phyloP scores from a whole-genome alignment of 2,888 invertebrate species.

The Slavum lentiscoides region DNA sequence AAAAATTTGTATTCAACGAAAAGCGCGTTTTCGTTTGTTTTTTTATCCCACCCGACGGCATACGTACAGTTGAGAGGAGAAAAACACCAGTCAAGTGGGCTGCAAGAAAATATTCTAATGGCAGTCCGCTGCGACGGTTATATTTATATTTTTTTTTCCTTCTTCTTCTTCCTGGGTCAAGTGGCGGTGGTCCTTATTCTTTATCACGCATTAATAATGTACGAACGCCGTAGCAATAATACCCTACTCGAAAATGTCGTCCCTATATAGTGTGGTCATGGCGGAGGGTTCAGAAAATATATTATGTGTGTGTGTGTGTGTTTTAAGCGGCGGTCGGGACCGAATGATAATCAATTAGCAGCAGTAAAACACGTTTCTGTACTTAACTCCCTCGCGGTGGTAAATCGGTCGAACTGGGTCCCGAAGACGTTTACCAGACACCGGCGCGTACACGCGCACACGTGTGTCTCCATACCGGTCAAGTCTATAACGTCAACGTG shows the following conservation, averaged over 20 bases:
- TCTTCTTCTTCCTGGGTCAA: constrained; percentile 35
- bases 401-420: constrained; percentile 35
- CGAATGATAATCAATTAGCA: constrained; percentile 47
- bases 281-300: constrained; percentile 19
- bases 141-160: constrained; percentile 8
- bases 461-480: constrained; percentile 40
- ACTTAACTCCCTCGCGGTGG: constrained; percentile 29
- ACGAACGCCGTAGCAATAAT: neutral
- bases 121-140: constrained; percentile 41
- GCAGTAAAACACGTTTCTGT: constrained; percentile 52
- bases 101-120: constrained; percentile 32
- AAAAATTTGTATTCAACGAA: constrained; percentile 14
- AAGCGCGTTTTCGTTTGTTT: constrained; percentile 24
- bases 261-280: neutral
- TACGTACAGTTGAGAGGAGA: too few relatives aligned
- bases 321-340: constrained; percentile 9
- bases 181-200: constrained; percentile 42
- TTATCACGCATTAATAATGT: neutral
- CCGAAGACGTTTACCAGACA: constrained; percentile 52
- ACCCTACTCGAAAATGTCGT: constrained; percentile 44
- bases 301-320: neutral
- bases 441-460: constrained; percentile 11
- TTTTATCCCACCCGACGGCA: neutral
- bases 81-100: constrained; percentile 18
- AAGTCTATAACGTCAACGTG: constrained; percentile 34